Base-by-base conservation (phyloP, 2,797 vertebrate genomes). In the Crypturellus tataupa region DNA sequence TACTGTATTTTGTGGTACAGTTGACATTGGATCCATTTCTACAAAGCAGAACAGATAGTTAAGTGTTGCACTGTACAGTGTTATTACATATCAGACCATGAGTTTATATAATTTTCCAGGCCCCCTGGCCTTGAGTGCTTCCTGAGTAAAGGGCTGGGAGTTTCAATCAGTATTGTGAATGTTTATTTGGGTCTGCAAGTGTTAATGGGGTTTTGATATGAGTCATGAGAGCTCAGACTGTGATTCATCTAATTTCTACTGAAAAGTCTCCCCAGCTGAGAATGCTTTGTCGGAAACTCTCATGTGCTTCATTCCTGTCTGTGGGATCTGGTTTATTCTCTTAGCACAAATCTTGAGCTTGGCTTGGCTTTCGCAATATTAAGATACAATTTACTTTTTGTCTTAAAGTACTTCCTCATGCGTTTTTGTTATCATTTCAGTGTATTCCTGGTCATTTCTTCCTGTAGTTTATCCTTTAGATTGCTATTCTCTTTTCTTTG, bases 231-330 rank as follows among this genome's bases (percentile, higher is more conserved):
- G 23, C n/a, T 79, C 67, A 84, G 70, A 55, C 79, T 1, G 0
- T 92, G 89, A 91, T 94, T 93, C 87, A 92, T 94, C 72, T 65
- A 88, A 72, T 27, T 14, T 93, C 67, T 62, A 29, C 87, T 56
- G 73, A 89, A 87, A 89, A 87, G 51, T 84, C 23, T 93, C 5
- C 14, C 20, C 55, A 49, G 18, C 56, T 86, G 58, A 69, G 62
- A 85, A 51, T 46, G 60, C 25, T 39, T 63, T 73, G 31, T 87
- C 33, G 47, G 80, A 0, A 0, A 1, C 60, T 82, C 39, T 87
- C 64, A 25, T 0, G 0, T 0, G 0, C 35, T 90, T 29, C 75
- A 27, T 67, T 44, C 33, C 58, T 40, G 40, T 29, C 89, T 59
- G 71, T 56, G 65, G 65, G 80, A 59, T 73, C 68, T 82, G 80